Evolutionary conservation across 2,113 vertebrate species (phyloP), one percentile per base, ranked within the genome.

Genomic region (Paedocypris sp.): DNA sequence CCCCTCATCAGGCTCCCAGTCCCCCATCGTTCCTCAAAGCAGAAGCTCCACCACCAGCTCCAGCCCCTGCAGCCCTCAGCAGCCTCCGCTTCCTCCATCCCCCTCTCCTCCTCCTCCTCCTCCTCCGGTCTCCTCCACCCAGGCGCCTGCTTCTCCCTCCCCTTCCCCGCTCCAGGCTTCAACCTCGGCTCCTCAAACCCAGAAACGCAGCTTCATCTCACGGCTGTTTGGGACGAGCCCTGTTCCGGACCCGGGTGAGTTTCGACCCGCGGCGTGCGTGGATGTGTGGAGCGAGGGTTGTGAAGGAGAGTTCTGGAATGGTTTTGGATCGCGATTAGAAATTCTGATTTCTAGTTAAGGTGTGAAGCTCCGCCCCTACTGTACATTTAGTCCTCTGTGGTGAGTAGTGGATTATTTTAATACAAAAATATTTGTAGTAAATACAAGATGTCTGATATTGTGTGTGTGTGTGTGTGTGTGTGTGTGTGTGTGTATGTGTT

Each of bases 1-100:
- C 73, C 91, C 91, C 0, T 90, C 92, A 12, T 94, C 93, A 0
- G 93, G 92, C 43, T 95, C 93, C 16, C 94, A 94, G 83, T 98
- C 94, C 0, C 95, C 95, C 0, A 66, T 90, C 0, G 84, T 91
- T 1, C 87, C 90, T 4, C 85, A 81, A 0, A 88, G 89, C n/a
- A 73, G 87, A 0, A 71, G 86, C 0, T 94, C 92, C 0, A 90
- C 92, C 0, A 89, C 86, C 67, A 93, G 89, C 76, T 97, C 93
- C 64, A 94, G 91, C 64, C 91, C 95, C 0, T 73, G 91, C 71
- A 92, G 90, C 0, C 92, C 92, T 23, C 68, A 70, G 0, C 92
- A 93, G 71, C 88, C 77, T 0, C 77, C 76, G 0, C 22, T 77
- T 0, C 81, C 79, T n/a, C 0, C 12, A 57, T 1, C n/a, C 41